Percentiles rank a stretch among this genome's conserved stretches.
These are phyloP conservation scores for Asobara japonica DNA, from an alignment of 1,140 invertebrate species.

Conservation along the genomic window DNA sequence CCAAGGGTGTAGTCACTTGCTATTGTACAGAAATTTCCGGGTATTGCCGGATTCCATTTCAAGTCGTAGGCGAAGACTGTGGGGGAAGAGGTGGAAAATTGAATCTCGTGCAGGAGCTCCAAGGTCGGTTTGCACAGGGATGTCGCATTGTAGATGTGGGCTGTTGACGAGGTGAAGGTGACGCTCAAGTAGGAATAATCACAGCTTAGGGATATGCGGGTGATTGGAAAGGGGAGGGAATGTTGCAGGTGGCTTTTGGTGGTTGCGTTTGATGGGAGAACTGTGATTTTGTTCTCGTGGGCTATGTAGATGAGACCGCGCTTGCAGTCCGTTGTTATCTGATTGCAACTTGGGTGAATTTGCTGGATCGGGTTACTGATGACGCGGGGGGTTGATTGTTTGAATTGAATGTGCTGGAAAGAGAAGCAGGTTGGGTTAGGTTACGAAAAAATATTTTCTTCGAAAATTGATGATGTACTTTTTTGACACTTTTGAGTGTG, in stretches of 20 bases:
- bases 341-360: constrained; percentile 47
- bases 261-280: constrained; percentile 46
- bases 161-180: constrained; percentile 43
- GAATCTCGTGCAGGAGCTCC: constrained; percentile 51
- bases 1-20: constrained; percentile 58
- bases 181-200: constrained; percentile 58
- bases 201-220: constrained; percentile 55
- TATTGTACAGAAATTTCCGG: constrained; percentile 57
- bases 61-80: constrained; percentile 49
- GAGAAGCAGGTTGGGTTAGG: not conserved
- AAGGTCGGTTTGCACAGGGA: constrained; percentile 51
- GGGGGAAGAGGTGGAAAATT: constrained; percentile 41
- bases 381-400: constrained; percentile 47
- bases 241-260: constrained; percentile 50
- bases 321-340: constrained; percentile 54
- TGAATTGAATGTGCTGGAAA: constrained; percentile 61
- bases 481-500: not conserved
- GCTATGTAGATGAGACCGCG: constrained; percentile 58
- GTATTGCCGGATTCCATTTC: constrained; percentile 60
- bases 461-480: not conserved
- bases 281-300: constrained; percentile 52
- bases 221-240: constrained; percentile 45
- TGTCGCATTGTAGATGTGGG: constrained; percentile 55
- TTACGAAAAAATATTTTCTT: not conserved
- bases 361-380: constrained; percentile 50